phyloP scores from a whole-genome alignment of 2,113 vertebrate genomes.

The Piliocolobus tephrosceles region DNA sequence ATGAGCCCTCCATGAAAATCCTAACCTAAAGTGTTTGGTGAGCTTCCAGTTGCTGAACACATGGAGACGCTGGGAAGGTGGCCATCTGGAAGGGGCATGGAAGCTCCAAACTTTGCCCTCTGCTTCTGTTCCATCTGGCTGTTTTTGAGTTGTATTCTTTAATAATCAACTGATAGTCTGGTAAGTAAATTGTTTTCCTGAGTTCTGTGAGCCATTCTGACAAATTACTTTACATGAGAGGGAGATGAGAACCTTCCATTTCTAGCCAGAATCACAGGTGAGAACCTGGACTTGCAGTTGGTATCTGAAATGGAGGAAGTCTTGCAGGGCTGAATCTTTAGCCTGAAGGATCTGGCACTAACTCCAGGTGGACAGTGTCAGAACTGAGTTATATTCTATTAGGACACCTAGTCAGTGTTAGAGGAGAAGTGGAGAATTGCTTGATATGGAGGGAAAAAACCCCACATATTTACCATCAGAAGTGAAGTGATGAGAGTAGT shows the following conservation, averaged over 20 bases:
- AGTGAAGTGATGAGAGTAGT: not conserved
- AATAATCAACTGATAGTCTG: not conserved
- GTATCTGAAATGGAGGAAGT: too few relatives aligned
- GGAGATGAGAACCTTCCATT: not conserved
- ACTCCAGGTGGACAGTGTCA: not conserved
- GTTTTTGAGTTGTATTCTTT: not conserved
- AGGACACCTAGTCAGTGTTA: not conserved
- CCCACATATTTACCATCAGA: not conserved
- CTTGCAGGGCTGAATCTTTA: not conserved
- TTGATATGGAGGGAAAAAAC: not conserved
- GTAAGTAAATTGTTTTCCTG: not conserved
- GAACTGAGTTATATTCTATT: not conserved
- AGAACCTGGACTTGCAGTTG: not conserved
- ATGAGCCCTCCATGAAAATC: not conserved
- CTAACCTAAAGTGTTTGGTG: not conserved
- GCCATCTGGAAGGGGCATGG: too few relatives aligned
- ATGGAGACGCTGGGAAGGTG: not conserved
- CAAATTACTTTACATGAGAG: not conserved
- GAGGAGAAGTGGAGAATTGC: not conserved
- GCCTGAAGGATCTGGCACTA: not conserved
- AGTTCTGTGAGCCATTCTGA: not conserved
- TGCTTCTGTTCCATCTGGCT: not conserved
- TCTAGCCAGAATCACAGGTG: not conserved
- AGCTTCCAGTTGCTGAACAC: not conserved
- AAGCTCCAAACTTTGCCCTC: not conserved